Evolutionary conservation across 2,888 invertebrate species (phyloP).

Genomic region (Cephus pulcher): DNA sequence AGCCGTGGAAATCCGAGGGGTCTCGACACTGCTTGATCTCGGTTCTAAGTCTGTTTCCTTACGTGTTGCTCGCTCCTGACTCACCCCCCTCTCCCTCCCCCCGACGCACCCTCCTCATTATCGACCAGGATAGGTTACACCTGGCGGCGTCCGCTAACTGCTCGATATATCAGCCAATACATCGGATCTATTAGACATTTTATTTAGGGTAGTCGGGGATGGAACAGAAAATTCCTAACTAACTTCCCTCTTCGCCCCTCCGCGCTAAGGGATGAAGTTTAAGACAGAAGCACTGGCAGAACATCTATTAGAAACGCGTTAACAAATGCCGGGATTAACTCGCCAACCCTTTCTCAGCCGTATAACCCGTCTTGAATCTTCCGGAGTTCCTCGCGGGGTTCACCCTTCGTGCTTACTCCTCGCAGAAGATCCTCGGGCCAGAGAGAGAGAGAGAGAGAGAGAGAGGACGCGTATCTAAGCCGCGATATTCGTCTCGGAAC

Average conservation of each 20-base stretch:
- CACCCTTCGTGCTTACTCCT: neutral
- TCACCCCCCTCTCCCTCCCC: constrained; percentile 9
- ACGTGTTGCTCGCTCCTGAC: constrained; percentile 21
- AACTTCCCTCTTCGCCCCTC: neutral
- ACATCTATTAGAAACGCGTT: constrained; percentile 61
- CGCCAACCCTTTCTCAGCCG: neutral
- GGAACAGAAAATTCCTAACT: neutral
- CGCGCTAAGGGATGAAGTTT: constrained; percentile 2
- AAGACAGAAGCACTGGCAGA: constrained; percentile 31
- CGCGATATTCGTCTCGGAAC: constrained; percentile 6
- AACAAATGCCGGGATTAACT: constrained; percentile 59
- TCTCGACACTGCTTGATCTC: constrained; percentile 62
- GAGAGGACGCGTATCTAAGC: neutral
- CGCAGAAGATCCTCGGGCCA: neutral
- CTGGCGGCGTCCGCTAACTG: neutral
- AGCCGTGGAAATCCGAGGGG: constrained; percentile 66
- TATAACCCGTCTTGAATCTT: constrained; percentile 6
- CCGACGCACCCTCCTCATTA: neutral
- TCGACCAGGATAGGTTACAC: constrained; percentile 52
- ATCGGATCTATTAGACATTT: neutral
- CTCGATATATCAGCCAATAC: neutral
- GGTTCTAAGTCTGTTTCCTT: constrained; percentile 31
- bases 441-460: neutral
- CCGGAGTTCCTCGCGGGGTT: neutral
- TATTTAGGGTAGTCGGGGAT: neutral